Conservation (phyloP, 2,888 invertebrate species). For the Sicus ferrugineus region DNA sequence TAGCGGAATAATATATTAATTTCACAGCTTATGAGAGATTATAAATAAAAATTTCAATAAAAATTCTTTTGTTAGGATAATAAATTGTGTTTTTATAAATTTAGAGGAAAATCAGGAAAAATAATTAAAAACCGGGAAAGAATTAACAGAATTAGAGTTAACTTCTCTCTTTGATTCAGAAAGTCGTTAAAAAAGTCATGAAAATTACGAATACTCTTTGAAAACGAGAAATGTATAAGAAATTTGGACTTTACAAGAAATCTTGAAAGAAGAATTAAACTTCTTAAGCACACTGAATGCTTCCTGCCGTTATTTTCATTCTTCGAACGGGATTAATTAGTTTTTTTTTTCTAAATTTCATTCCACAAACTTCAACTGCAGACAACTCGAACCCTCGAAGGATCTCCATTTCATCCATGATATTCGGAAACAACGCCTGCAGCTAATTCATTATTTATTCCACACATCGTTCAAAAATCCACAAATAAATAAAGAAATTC, state of each 20-base stretch:
- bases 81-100: neutral
- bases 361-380: no score
- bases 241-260: no score
- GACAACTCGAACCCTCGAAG: no score
- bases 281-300: no score
- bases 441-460: constrained; percentile 24
- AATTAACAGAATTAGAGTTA: no score
- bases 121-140: no score
- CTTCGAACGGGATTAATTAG: neutral
- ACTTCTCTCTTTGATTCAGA: neutral
- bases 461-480: constrained; percentile 5
- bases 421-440: neutral
- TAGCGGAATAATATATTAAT: neutral
- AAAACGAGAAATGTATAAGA: no score
- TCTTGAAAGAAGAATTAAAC: no score
- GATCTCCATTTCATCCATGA: no score
- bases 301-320: neutral
- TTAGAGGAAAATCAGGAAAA: neutral
- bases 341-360: neutral
- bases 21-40: neutral
- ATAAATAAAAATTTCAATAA: neutral
- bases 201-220: no score
- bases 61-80: neutral
- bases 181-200: no score
- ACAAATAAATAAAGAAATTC: constrained; percentile 16